phyloP scores from a whole-genome alignment of 1,140 invertebrate genomes.

The Bombus difficillimus region DNA sequence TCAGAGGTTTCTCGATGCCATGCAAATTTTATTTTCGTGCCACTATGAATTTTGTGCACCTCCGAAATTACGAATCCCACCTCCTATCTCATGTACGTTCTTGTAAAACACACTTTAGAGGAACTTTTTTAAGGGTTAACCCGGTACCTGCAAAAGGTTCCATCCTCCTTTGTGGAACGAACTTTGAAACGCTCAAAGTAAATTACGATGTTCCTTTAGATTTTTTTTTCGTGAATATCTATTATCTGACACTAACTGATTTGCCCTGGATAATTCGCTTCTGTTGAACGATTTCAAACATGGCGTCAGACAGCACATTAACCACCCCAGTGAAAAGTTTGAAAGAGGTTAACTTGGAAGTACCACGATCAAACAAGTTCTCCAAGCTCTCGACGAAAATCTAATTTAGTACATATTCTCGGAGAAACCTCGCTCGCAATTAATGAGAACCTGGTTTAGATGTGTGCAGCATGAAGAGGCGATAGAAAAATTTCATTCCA shows the following conservation, averaged over 20 bases:
- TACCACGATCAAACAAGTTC: neutral
- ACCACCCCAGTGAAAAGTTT: neutral
- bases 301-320: neutral
- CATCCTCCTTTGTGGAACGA: neutral
- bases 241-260: neutral
- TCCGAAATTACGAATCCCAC: neutral
- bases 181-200: neutral
- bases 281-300: neutral
- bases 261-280: neutral
- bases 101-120: neutral
- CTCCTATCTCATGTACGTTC: too few relatives aligned
- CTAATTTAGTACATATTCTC: neutral
- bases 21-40: constrained; percentile 45
- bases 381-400: neutral
- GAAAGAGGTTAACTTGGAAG: neutral
- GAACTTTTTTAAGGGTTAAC: neutral
- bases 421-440: neutral
- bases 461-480: neutral
- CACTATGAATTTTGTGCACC: neutral
- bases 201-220: neutral
- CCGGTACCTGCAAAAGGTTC: neutral
- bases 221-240: neutral
- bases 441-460: neutral
- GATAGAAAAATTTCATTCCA: too few relatives aligned
- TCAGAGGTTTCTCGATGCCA: neutral